phyloP scores from a whole-genome alignment of 92 coral and sea anemone genomes.

The Ricordea florida region DNA sequence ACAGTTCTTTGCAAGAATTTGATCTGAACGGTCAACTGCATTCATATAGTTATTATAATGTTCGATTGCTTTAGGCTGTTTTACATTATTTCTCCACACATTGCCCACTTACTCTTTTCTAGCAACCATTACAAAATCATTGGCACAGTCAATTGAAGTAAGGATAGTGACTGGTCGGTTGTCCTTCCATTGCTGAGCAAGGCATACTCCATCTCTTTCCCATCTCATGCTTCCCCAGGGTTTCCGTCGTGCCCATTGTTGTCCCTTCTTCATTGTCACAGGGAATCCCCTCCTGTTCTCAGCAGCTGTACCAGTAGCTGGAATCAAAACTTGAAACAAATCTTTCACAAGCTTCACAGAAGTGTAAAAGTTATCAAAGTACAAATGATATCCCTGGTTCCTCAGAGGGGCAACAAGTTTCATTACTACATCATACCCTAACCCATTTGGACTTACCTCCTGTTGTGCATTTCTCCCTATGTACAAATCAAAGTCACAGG shows the following conservation, averaged over 20 bases:
- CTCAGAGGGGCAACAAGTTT: conserved; percentile 24
- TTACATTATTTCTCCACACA: conserved; percentile 13
- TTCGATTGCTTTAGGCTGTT: conserved; percentile 47
- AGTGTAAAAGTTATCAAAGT: conserved; percentile 62
- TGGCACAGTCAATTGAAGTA: conserved; percentile 21
- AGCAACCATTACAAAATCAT: conserved; percentile 23
- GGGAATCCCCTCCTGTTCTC: conserved; percentile 50
- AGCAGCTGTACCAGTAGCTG: conserved; percentile 55
- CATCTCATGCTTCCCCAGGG: conserved; percentile 58
- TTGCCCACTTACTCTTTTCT: conserved; percentile 30
- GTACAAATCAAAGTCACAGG: conserved; percentile 60
- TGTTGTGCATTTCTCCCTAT: conserved; percentile 37
- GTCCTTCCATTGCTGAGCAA: conserved; percentile 63
- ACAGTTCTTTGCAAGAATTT: conserved; percentile 13
- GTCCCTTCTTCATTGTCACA: conserved; percentile 36
- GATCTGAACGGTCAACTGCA: conserved; percentile 59
- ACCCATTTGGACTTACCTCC: conserved; percentile 33
- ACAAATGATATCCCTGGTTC: conserved; percentile 67
- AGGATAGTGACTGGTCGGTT: conserved; percentile 58
- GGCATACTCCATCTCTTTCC: conserved; percentile 37
- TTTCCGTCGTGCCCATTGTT: conserved; percentile 30
- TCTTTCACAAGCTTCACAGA: conserved; percentile 48
- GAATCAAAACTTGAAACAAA: conserved; percentile 26
- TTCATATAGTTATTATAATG: conserved; percentile 50
- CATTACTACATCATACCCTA: conserved; percentile 54